These are phyloP conservation scores for Coregonus sp. DNA, from an alignment of 2,797 vertebrate species.

Conservation along the genomic window DNA sequence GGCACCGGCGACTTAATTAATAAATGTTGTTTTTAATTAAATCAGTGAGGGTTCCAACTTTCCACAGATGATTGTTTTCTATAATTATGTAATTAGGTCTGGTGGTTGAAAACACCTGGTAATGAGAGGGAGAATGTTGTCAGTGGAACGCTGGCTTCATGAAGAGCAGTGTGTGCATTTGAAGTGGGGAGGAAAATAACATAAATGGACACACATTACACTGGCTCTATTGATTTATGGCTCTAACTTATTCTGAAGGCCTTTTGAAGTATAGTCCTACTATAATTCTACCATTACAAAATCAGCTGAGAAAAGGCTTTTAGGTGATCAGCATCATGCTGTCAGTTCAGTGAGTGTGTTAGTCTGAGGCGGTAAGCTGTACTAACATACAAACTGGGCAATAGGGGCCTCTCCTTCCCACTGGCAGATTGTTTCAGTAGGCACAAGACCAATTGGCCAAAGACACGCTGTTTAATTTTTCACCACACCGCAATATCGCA, in stretches of 20 bases:
- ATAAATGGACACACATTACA: slow-evolving; percentile 6
- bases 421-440: slow-evolving; percentile 64
- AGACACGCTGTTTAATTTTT: slow-evolving; percentile 58
- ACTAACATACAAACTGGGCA: slow-evolving; percentile 62
- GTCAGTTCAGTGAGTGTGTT: slow-evolving; percentile 17
- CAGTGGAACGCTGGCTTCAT: slow-evolving; percentile 2
- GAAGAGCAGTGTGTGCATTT: background rate
- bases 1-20: slow-evolving; percentile 82
- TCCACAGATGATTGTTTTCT: slow-evolving; percentile 80
- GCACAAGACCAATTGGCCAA: slow-evolving; percentile 59
- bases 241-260: background rate
- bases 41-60: slow-evolving; percentile 77
- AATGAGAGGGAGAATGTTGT: slow-evolving; percentile 59
- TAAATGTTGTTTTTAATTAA: slow-evolving; percentile 79
- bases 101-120: slow-evolving; percentile 75
- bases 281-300: background rate
- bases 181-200: background rate
- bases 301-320: background rate
- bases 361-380: slow-evolving; percentile 12
- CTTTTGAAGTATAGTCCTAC: background rate
- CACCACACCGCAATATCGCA: slow-evolving; percentile 53
- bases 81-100: slow-evolving; percentile 82
- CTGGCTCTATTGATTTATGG: background rate
- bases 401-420: slow-evolving; percentile 56
- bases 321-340: slow-evolving; percentile 10